Evolutionary conservation across 1,140 invertebrate species (phyloP).

Genomic region (Nixonia krombeini): DNA sequence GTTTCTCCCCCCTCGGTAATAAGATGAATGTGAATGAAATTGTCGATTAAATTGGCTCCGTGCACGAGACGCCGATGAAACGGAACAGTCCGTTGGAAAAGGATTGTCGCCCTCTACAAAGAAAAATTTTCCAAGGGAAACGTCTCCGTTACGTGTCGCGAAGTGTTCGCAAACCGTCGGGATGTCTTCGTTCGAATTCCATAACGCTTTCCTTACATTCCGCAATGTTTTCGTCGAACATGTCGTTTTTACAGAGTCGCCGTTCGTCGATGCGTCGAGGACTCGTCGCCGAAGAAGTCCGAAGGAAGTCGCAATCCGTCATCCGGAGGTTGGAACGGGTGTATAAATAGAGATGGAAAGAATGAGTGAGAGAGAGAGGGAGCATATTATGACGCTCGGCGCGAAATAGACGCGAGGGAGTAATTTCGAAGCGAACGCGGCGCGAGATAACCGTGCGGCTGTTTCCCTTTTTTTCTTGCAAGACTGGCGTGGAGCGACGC

Average conservation of each 20-base stretch:
- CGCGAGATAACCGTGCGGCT: conserved; percentile 48
- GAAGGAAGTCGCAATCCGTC: conserved; percentile 52
- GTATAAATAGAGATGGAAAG: conserved; percentile 65
- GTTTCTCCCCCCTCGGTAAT: no score
- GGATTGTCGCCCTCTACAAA: no score
- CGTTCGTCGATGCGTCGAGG: no score
- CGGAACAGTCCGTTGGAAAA: no score
- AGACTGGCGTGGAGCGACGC: conserved; percentile 25
- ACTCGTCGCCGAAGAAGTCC: conserved; percentile 1
- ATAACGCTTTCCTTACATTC: no score
- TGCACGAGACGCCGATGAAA: no score
- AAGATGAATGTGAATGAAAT: no score
- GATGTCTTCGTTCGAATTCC: no score
- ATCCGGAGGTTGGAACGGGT: conserved; percentile 53
- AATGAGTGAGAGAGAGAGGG: conserved; percentile 27
- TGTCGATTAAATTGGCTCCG: no score
- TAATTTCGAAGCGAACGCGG: conserved; percentile 40
- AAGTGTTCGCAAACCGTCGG: no score
- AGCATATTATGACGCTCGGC: conserved; percentile 51
- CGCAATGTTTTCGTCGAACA: not conserved
- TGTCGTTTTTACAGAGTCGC: not conserved
- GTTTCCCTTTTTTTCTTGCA: conserved; percentile 14
- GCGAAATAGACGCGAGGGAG: conserved; percentile 60
- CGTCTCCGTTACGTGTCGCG: no score
- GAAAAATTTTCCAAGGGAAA: no score